Conservation (phyloP, 2,113 vertebrate genomes). For the Scopus umbretta region DNA sequence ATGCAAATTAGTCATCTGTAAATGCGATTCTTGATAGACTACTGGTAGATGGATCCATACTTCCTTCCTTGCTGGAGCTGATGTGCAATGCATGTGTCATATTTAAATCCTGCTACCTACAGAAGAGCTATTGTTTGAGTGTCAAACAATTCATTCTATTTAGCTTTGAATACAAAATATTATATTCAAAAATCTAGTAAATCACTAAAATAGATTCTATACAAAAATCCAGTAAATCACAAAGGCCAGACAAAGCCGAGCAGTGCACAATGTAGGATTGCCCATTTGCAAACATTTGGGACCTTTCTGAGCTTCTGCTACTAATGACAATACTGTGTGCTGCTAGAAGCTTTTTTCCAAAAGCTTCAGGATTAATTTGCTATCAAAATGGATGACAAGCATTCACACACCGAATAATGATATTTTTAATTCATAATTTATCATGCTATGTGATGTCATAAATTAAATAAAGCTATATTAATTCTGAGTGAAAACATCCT, state of each 20-base stretch:
- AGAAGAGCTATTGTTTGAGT: background rate
- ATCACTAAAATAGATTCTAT: background rate
- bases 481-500: constrained; percentile 37
- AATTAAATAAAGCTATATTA: constrained; percentile 60
- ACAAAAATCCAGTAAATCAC: background rate
- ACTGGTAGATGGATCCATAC: background rate
- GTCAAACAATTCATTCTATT: background rate
- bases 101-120: background rate
- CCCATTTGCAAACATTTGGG: background rate
- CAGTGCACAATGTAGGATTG: background rate
- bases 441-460: constrained; percentile 56
- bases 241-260: background rate
- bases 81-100: background rate
- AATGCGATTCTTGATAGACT: background rate
- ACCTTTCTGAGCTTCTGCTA: background rate
- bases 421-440: constrained; percentile 67
- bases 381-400: constrained; percentile 46
- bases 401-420: constrained; percentile 50
- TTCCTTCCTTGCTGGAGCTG: background rate
- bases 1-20: background rate
- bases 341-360: background rate
- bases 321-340: background rate
- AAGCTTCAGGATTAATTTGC: constrained; percentile 54
- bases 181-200: background rate
- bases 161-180: background rate